Conservation (phyloP, 1,140 invertebrate genomes). For the Pristionchus pacificus region DNA sequence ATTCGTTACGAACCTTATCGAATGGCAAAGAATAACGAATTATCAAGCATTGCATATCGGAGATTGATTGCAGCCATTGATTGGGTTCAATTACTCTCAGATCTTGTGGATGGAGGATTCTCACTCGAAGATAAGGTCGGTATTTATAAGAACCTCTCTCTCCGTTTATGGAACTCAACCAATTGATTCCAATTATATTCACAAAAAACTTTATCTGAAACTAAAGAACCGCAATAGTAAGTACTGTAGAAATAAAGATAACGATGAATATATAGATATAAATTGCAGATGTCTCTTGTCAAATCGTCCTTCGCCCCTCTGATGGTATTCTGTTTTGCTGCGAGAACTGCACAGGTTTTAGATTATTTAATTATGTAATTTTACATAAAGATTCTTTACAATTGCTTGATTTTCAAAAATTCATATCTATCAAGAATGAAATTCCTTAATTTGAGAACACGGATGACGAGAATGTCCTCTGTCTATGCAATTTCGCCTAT, state of each 20-base stretch:
- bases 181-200: not conserved
- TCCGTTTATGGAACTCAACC: conserved; percentile 7
- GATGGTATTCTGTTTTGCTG: conserved; percentile 51
- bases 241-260: too few species aligned
- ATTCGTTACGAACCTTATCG: conserved; percentile 56
- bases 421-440: too few species aligned
- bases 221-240: too few species aligned
- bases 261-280: too few species aligned
- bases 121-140: conserved; percentile 42
- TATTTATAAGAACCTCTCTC: not conserved
- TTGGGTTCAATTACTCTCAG: conserved; percentile 52
- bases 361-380: too few species aligned
- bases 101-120: conserved; percentile 43
- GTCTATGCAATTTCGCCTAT: conserved; percentile 56
- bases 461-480: conserved; percentile 47
- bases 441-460: too few species aligned
- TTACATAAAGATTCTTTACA: too few species aligned
- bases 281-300: conserved; percentile 43
- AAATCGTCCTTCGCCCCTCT: conserved; percentile 54
- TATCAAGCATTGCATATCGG: conserved; percentile 51
- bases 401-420: too few species aligned
- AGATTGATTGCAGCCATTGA: conserved; percentile 56
- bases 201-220: too few species aligned
- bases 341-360: conserved; percentile 50
- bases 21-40: conserved; percentile 54